Percentiles rank a stretch among this genome's conserved stretches.
Evolutionary conservation across 2,113 vertebrate species (phyloP).

Genomic region (Craseonycteris thonglongyai): DNA sequence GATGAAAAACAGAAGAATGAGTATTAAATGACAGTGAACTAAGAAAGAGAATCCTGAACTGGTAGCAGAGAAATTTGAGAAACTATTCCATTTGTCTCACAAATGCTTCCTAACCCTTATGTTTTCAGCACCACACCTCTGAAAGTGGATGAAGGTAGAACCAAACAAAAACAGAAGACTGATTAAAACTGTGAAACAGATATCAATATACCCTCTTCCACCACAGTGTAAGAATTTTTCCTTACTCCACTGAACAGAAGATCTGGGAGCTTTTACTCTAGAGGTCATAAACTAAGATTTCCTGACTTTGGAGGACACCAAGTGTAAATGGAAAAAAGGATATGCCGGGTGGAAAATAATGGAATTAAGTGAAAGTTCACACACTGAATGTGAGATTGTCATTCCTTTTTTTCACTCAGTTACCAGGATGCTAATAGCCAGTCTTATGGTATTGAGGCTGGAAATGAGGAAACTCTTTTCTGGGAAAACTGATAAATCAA

Average conservation of each 20-base stretch:
- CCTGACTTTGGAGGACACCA: not conserved
- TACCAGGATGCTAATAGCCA: not conserved
- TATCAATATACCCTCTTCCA: not conserved
- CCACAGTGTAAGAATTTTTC: not conserved
- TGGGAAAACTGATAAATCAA: not conserved
- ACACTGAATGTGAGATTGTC: not conserved
- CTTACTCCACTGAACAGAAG: not conserved
- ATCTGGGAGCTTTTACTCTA: not conserved
- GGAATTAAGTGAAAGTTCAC: not conserved
- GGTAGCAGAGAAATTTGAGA: not conserved
- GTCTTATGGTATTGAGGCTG: not conserved
- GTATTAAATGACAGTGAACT: conserved; percentile 1
- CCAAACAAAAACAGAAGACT: not conserved
- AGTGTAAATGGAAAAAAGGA: not conserved
- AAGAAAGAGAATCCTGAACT: not conserved
- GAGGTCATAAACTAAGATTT: not conserved
- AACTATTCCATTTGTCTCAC: not conserved
- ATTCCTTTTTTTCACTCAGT: not conserved
- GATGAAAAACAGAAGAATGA: not conserved
- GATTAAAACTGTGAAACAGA: not conserved
- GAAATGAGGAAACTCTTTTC: not conserved
- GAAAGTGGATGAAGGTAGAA: not conserved
- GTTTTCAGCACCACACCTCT: not conserved
- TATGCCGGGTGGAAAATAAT: not conserved
- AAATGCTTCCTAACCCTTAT: not conserved